Base-by-base conservation (phyloP, 2,888 invertebrate genomes). In the Julus scanicus region DNA sequence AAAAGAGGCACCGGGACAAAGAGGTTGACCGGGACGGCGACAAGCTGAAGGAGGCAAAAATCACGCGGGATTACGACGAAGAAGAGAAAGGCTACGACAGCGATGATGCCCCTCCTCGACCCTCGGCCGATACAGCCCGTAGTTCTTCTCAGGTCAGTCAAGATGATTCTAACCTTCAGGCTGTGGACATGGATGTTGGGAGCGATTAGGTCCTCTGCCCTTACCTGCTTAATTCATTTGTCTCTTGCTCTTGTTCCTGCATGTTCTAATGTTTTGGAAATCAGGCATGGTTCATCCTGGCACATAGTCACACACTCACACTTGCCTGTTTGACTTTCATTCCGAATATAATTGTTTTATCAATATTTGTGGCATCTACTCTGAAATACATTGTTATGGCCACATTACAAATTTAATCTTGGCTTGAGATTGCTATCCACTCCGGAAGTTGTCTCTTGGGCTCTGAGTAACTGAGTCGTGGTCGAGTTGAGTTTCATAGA, bases 1-100 rank as follows among this genome's bases (percentile, higher is more conserved):
- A 89, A 87, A 90, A 89, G 89, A 89, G 87, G 88, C 88, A 89
- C 29, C 88, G 88, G 53, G 89, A 90, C 40, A 44, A 88, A 80
- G 87, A 88, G 53, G 84, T 89, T 88, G 48, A 80, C 88, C 15
- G 88, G 89, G n/a, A 88, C 88, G 90, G 90, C 86, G 91, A 91
- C 9, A 91, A 91, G 89, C 91, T 90, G 53, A 90, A 91, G 90
- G 89, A 90, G 90, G 86, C 88, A 15, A 90, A 90, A 84, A 89
- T 91, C 5, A 94, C 90, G 92, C 94, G 93, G 92, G 93, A 93
- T 90, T 93, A 94, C 90, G 94, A 93, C 89, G 93, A 93, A 90
- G 93, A 93, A 90, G 93, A 94, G 89, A 93, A 93, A 90, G 93
- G 93, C 5, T 93, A 93, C 89, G 93, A 93, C 90, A 92, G 92